Evolutionary conservation across 2,888 invertebrate genomes (phyloP).

Genomic region (Sphaerophoria rueppellii): DNA sequence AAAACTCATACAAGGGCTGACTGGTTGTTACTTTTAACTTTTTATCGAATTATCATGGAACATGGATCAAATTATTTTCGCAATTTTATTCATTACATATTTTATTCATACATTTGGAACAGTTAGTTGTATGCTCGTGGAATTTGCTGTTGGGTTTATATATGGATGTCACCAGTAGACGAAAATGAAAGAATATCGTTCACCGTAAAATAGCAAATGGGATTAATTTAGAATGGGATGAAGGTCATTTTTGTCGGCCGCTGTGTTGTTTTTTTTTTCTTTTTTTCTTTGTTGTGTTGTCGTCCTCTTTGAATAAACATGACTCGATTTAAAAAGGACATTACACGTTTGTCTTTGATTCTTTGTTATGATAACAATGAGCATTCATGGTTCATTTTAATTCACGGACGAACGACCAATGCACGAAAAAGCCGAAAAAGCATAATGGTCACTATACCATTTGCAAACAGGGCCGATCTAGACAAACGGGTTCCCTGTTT

Average conservation of each 20-base stretch:
- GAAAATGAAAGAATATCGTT: conserved; percentile 17
- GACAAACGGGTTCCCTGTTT: no score
- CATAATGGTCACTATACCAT: no score
- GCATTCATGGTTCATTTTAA: background rate
- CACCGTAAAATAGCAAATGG: conserved; percentile 44
- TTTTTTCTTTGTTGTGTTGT: background rate
- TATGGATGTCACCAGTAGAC: conserved; percentile 42
- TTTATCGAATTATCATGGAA: conserved; percentile 13
- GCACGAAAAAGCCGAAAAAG: no score
- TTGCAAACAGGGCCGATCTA: no score
- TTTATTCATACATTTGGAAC: conserved; percentile 54
- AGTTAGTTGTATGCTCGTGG: conserved; percentile 25
- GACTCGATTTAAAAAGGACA: conserved; percentile 52
- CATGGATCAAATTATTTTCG: conserved; percentile 41
- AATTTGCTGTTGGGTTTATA: conserved; percentile 7
- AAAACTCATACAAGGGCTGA: background rate
- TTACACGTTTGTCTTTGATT: conserved; percentile 21
- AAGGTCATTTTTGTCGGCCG: background rate
- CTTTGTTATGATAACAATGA: conserved; percentile 27
- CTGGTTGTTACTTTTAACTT: background rate
- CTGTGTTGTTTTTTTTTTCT: background rate
- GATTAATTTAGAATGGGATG: conserved; percentile 52
- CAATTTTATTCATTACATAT: conserved; percentile 59
- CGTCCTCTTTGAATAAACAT: conserved; percentile 19
- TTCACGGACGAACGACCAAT: no score